These are phyloP conservation scores for Neomorphus geoffroyi DNA, from an alignment of 2,797 vertebrate species.

Conservation along the genomic window DNA sequence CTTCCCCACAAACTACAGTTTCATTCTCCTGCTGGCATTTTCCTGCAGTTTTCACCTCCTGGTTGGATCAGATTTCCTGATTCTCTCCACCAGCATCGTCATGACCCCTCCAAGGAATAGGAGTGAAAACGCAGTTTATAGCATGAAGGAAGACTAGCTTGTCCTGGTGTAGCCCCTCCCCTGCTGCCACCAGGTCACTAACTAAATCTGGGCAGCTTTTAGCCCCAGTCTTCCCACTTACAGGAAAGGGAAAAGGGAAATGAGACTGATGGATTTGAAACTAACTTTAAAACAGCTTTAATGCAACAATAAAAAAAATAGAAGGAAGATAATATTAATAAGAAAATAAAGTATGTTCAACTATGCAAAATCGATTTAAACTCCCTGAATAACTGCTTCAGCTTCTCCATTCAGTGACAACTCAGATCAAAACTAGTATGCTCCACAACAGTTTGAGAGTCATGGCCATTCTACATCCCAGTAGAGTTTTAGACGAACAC, in stretches of 20 bases:
- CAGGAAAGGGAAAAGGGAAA: too few species aligned
- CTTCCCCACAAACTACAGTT: not conserved
- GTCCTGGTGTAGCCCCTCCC: too few species aligned
- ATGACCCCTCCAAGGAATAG: not conserved
- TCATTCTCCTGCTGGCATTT: not conserved
- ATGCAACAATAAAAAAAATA: too few species aligned
- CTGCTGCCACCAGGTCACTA: too few species aligned
- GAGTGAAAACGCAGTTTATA: not conserved
- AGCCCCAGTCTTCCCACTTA: too few species aligned
- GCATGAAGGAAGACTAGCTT: not conserved
- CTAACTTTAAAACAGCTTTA: too few species aligned
- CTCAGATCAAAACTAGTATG: not conserved
- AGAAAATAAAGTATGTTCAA: too few species aligned
- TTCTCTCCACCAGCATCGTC: not conserved
- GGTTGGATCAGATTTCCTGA: not conserved
- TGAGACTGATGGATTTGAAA: too few species aligned
- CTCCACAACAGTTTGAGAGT: not conserved
- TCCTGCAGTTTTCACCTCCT: not conserved
- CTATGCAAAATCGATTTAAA: too few species aligned
- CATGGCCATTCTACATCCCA: not conserved
- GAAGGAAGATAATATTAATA: too few species aligned
- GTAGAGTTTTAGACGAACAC: not conserved
- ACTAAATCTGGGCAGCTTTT: too few species aligned
- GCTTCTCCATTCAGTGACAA: not conserved
- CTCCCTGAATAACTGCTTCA: not conserved